These are phyloP conservation scores for Microcebus murinus DNA, from an alignment of 2,113 vertebrate genomes.

Conservation along the genomic window DNA sequence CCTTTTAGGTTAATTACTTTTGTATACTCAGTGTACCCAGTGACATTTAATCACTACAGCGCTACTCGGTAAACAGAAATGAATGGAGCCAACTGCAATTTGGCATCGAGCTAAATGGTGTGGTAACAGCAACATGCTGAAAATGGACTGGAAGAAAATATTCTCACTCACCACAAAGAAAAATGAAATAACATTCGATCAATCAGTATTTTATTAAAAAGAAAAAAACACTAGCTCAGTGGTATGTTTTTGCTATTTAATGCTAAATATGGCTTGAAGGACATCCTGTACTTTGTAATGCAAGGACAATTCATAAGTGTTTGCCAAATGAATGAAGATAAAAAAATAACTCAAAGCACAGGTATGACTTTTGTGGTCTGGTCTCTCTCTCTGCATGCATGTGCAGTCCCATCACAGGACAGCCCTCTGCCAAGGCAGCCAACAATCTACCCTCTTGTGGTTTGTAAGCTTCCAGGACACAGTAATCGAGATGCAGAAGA, in stretches of 20 bases:
- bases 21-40: slow-evolving; percentile 72
- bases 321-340: neutral
- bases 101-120: slow-evolving; percentile 62
- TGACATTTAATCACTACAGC: slow-evolving; percentile 79
- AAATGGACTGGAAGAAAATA: slow-evolving; percentile 56
- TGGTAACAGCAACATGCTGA: slow-evolving; percentile 40
- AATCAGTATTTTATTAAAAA: slow-evolving; percentile 61
- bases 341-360: neutral
- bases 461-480: neutral
- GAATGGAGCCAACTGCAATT: slow-evolving; percentile 66
- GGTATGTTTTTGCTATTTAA: neutral
- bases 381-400: neutral
- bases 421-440: neutral
- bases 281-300: neutral
- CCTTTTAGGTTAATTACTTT: slow-evolving; percentile 79
- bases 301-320: neutral
- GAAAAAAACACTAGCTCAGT: neutral
- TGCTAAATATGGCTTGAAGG: neutral
- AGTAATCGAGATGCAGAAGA: neutral
- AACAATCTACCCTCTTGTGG: neutral
- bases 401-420: neutral
- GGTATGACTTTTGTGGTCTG: neutral
- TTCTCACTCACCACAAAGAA: slow-evolving; percentile 33
- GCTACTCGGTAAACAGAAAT: slow-evolving; percentile 72
- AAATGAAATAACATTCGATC: slow-evolving; percentile 46